Percentiles rank a stretch among this genome's conserved stretches.
These are phyloP conservation scores for Bagarius yarrelli DNA, from an alignment of 2,113 vertebrate species.

Conservation along the genomic window DNA sequence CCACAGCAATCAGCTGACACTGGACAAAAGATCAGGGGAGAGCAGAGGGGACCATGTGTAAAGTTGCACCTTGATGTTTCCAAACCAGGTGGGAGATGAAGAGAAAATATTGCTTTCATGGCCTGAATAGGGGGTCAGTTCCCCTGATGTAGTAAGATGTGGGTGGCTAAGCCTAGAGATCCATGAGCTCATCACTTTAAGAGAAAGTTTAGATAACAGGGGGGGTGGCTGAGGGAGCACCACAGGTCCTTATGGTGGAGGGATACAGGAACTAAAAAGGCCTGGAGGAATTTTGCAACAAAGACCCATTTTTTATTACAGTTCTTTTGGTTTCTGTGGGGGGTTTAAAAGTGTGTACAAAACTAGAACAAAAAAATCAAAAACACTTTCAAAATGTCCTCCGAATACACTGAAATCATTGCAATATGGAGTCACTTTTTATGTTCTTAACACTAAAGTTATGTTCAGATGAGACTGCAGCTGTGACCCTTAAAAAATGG, in stretches of 20 bases:
- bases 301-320: background rate
- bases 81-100: conserved; percentile 32
- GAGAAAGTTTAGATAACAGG: conserved; percentile 4
- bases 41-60: background rate
- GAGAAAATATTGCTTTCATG: conserved; percentile 30
- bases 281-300: conserved; percentile 24
- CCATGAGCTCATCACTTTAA: conserved; percentile 14
- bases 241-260: background rate
- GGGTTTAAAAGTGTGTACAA: background rate
- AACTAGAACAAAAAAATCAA: background rate
- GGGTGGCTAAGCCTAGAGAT: background rate
- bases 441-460: background rate
- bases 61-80: background rate
- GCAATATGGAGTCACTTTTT: background rate
- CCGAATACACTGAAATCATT: background rate
- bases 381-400: conserved; percentile 9
- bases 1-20: background rate
- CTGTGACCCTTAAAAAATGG: background rate
- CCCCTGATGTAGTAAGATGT: conserved; percentile 12
- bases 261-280: conserved; percentile 14
- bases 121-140: background rate
- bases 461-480: conserved; percentile 15
- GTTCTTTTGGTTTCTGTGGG: background rate
- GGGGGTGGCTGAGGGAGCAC: background rate
- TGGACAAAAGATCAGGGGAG: conserved; percentile 14